Percentiles rank a stretch among this genome's conserved stretches.
Conservation (phyloP, 2,888 invertebrate genomes). For the Eurytoma adleriae region DNA sequence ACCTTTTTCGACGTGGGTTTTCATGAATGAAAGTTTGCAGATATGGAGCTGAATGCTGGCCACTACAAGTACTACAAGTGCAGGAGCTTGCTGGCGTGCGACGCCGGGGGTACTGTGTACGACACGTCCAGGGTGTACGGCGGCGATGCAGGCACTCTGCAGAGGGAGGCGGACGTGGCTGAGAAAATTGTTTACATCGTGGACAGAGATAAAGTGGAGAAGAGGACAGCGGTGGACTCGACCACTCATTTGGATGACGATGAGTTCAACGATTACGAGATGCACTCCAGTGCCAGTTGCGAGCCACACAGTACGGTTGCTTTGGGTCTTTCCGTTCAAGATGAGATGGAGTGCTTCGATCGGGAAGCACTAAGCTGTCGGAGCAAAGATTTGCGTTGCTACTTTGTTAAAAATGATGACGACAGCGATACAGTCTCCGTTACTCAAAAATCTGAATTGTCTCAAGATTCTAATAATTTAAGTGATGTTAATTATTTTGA, state of each 20-base stretch:
- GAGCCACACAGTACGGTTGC: neutral
- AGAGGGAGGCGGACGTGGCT: conserved; percentile 3
- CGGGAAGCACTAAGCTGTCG: neutral
- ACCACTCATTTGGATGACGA: conserved; percentile 52
- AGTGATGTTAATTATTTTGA: neutral
- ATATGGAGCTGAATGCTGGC: conserved; percentile 48
- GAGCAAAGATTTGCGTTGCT: conserved; percentile 2
- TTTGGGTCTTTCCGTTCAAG: neutral
- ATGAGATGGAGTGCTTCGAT: neutral
- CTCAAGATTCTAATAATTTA: conserved; percentile 1
- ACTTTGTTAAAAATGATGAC: conserved; percentile 1
- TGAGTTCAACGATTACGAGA: conserved; percentile 50
- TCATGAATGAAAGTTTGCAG: conserved; percentile 25
- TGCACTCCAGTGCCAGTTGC: conserved; percentile 14
- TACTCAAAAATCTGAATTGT: conserved; percentile 1
- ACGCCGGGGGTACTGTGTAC: conserved; percentile 54
- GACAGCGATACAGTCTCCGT: neutral
- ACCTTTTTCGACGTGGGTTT: neutral
- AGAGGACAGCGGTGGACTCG: conserved; percentile 28
- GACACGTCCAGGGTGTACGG: neutral
- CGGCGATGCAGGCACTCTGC: neutral
- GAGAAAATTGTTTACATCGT: conserved; percentile 42
- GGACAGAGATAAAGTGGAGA: neutral
- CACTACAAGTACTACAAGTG: conserved; percentile 52
- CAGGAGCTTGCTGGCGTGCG: conserved; percentile 49